Conservation (phyloP, 2,113 vertebrate species). For the Chloroceryle aenea region DNA sequence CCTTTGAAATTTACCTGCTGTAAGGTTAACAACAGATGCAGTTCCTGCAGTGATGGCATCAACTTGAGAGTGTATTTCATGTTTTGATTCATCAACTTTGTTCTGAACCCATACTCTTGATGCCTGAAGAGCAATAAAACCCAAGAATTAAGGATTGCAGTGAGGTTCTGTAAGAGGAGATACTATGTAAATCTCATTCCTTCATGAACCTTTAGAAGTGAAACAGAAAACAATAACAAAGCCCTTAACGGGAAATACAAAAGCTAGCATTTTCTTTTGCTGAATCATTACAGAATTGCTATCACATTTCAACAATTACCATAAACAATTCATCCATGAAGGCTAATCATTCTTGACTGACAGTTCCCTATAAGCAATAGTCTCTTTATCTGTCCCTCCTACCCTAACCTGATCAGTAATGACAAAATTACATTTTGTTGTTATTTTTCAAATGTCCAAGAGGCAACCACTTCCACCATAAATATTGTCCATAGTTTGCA, state of each 20-base stretch:
- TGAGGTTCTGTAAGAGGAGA: not conserved
- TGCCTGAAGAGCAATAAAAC: slow-evolving; percentile 81
- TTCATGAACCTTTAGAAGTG: not conserved
- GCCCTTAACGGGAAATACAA: not conserved
- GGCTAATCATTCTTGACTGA: not conserved
- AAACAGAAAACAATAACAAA: not conserved
- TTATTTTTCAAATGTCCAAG: not conserved
- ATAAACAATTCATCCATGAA: not conserved
- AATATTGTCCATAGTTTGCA: not conserved
- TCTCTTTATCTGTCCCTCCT: not conserved
- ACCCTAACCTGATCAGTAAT: not conserved
- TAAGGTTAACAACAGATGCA: slow-evolving; percentile 98
- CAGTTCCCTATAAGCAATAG: not conserved
- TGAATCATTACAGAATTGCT: not conserved
- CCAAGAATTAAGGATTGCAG: not conserved
- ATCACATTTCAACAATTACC: not conserved
- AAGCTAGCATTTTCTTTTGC: not conserved
- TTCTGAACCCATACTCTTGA: slow-evolving; percentile 99
- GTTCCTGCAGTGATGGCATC: slow-evolving; percentile 98
- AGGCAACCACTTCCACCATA: not conserved
- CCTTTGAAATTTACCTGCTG: slow-evolving; percentile 86
- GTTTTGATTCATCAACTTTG: slow-evolving; percentile 99
- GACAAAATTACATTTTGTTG: not conserved
- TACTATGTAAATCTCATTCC: not conserved
- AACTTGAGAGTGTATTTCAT: slow-evolving; percentile 99